phyloP scores from a whole-genome alignment of 2,113 vertebrate species.

The Pseudonaja textilis region DNA sequence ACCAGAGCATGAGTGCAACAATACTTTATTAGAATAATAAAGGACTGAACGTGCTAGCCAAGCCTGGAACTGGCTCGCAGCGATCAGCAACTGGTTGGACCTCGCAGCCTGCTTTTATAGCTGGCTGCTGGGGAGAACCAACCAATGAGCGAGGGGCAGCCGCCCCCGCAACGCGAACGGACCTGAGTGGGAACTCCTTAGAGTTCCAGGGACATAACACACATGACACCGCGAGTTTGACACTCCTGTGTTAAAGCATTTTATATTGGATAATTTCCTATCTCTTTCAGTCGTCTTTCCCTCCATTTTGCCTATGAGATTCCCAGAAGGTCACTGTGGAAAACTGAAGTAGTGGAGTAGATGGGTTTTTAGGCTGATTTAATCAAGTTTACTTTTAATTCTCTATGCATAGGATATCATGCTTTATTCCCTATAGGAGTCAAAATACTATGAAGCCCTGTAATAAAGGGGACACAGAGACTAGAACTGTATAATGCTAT shows the following conservation, averaged over 20 bases:
- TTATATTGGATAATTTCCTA: not conserved
- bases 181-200: too few species aligned
- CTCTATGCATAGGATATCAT: not conserved
- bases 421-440: not conserved
- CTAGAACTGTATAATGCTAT: not conserved
- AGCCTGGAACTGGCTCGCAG: too few species aligned
- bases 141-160: too few species aligned
- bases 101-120: too few species aligned
- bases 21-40: too few species aligned
- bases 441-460: not conserved
- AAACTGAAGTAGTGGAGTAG: not conserved
- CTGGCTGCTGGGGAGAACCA: too few species aligned
- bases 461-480: not conserved
- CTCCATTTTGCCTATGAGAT: not conserved
- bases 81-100: too few species aligned
- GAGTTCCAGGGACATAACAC: too few species aligned
- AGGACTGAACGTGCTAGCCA: too few species aligned
- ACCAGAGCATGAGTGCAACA: too few species aligned
- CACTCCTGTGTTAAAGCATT: not conserved
- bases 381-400: not conserved
- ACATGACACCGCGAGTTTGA: too few species aligned
- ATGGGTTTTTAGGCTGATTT: not conserved
- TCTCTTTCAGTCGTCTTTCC: not conserved
- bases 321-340: not conserved
- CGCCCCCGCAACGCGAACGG: too few species aligned